Evolutionary conservation across 1,140 invertebrate species (phyloP), one percentile per base, ranked within the genome.

Genomic region (Heliconius himera): DNA sequence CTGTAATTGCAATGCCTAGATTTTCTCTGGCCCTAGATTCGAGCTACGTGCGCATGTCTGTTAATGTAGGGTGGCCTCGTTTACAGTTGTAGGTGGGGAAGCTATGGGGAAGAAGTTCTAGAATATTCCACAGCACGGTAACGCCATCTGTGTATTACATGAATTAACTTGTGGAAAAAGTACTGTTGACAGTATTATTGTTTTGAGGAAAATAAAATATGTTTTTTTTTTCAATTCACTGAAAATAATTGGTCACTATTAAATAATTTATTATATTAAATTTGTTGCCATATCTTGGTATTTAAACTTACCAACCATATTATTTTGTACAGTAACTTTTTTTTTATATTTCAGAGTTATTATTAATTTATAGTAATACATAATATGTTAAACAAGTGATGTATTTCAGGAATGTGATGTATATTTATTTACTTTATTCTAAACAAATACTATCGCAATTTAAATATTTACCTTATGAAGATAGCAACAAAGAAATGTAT

Each of bases 21-120:
- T 75, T 75, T 75, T 18, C 29, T 20, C 36, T 38, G 54, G 11
- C 20, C 74, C 74, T 66, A 75, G 54, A 75, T 66, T 75, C 74
- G 60, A 38, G 74, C 8, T 66, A 22, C 54, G 54, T 75, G 74
- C 74, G 74, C 74, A 75, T 66, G 74, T 66, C 74, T 75, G 54
- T 26, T 26, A 29, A 26, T 4, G 22, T 16, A 66, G 60, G 60
- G 60, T 66, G 60, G 60, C 60, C 60, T 3, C 60, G 26, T 66
- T 66, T 66, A 29, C 60, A 66, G 9, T 26, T 16, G 60, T 66
- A 66, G 60, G 60, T 26, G 60, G 60, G 60, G 60, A 66, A 66
- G 60, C 22, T 66, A 66, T 29, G 60, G 60, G 60, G 60, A 66
- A 22, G 60, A 66, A 66, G 26, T 66, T 66, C 60, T 66, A 66